Evolutionary conservation across 2,888 invertebrate genomes (phyloP).

Genomic region (Nemapogon koenigi): DNA sequence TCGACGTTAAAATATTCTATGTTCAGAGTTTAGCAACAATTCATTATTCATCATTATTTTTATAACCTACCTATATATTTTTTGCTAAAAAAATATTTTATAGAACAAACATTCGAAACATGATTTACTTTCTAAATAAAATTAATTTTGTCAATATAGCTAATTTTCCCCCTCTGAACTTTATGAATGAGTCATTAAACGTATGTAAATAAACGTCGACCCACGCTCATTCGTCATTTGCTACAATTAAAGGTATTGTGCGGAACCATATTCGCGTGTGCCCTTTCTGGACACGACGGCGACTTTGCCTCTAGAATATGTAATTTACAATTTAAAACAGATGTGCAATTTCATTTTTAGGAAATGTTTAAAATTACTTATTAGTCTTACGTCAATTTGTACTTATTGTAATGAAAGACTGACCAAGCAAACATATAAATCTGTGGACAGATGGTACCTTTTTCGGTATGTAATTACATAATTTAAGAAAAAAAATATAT

Average conservation of each 20-base stretch:
- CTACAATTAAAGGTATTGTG: constrained; percentile 31
- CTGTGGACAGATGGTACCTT: too few species aligned
- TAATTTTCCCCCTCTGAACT: neutral
- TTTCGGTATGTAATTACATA: too few species aligned
- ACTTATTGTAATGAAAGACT: neutral
- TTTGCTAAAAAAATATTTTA: too few species aligned
- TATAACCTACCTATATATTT: too few species aligned
- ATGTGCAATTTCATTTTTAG: neutral
- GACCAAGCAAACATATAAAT: neutral
- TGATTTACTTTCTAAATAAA: too few species aligned
- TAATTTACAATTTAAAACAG: constrained; percentile 3
- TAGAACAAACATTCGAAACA: too few species aligned
- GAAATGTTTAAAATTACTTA: neutral
- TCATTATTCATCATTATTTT: too few species aligned
- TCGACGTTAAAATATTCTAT: too few species aligned
- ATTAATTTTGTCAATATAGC: constrained; percentile 3
- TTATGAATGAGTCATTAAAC: constrained; percentile 14
- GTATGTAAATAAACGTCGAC: constrained; percentile 5
- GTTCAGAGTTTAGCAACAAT: too few species aligned
- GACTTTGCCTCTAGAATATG: constrained; percentile 5
- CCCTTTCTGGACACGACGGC: constrained; percentile 20
- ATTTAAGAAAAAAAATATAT: too few species aligned
- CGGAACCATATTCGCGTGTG: constrained; percentile 25
- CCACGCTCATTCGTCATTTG: constrained; percentile 24
- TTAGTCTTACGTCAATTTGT: neutral